These are phyloP conservation scores for Aphelenchoides fujianensis DNA, from an alignment of 1,140 invertebrate species.

Conservation along the genomic window DNA sequence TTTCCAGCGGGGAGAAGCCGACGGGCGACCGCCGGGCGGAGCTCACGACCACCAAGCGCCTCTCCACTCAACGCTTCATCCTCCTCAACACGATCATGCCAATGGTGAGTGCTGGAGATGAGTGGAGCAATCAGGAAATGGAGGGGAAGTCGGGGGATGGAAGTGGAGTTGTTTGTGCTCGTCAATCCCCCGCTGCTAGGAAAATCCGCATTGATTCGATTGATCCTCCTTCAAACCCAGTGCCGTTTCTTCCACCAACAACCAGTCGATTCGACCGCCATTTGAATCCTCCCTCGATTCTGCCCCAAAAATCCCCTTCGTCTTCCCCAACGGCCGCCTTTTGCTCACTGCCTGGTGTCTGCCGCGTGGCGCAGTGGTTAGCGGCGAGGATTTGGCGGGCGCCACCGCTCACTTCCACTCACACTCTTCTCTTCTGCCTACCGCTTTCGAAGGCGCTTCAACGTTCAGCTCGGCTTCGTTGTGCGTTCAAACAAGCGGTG, in stretches of 20 bases:
- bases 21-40: background rate
- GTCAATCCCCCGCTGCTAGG: no score
- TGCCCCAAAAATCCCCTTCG: no score
- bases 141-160: no score
- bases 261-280: no score
- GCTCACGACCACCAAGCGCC: background rate
- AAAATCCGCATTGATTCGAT: no score
- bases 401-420: no score
- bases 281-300: no score
- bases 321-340: no score
- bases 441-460: conserved; percentile 21
- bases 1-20: background rate
- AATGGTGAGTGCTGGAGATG: conserved; percentile 18
- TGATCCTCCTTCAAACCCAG: no score
- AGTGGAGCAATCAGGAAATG: background rate
- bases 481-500: conserved; percentile 22
- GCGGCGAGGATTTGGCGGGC: background rate
- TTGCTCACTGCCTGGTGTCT: no score
- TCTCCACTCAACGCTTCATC: conserved; percentile 16
- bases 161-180: no score
- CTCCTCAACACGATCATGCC: conserved; percentile 33
- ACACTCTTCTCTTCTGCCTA: background rate
- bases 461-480: conserved; percentile 5
- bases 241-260: no score
- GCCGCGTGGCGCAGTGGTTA: background rate